Evolutionary conservation across 2,113 vertebrate species (phyloP).

Genomic region (Passer domesticus): DNA sequence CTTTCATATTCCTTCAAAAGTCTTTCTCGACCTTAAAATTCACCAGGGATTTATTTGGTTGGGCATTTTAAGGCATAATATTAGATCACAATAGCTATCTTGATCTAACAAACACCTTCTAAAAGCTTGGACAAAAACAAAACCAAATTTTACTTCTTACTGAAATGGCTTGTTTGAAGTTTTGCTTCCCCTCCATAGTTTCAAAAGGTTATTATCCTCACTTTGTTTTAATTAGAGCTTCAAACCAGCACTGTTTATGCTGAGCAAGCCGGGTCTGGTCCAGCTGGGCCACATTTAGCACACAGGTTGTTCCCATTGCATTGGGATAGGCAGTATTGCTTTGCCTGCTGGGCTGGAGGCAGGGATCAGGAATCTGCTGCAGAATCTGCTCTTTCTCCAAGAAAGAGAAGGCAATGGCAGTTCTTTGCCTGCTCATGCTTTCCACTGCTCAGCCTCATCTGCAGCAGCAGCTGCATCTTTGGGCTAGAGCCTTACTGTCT

Average conservation of each 20-base stretch:
- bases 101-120: neutral
- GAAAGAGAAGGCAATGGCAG: neutral
- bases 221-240: constrained; percentile 25
- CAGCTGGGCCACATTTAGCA: neutral
- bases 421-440: neutral
- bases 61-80: neutral
- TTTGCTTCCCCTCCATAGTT: neutral
- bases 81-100: neutral
- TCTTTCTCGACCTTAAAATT: neutral
- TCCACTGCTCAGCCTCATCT: neutral
- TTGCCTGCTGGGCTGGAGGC: neutral
- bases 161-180: neutral
- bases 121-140: neutral
- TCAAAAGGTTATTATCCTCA: neutral
- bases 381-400: neutral
- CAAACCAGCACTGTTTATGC: neutral
- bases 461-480: neutral
- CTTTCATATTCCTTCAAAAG: neutral
- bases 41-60: neutral
- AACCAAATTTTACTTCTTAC: neutral
- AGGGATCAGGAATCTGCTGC: neutral
- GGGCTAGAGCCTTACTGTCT: neutral
- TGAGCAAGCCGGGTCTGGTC: neutral
- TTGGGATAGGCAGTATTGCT: neutral
- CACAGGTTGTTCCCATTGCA: neutral